These are phyloP conservation scores for Dicranocentrus wangi DNA, from an alignment of 2,888 invertebrate genomes.

Conservation along the genomic window DNA sequence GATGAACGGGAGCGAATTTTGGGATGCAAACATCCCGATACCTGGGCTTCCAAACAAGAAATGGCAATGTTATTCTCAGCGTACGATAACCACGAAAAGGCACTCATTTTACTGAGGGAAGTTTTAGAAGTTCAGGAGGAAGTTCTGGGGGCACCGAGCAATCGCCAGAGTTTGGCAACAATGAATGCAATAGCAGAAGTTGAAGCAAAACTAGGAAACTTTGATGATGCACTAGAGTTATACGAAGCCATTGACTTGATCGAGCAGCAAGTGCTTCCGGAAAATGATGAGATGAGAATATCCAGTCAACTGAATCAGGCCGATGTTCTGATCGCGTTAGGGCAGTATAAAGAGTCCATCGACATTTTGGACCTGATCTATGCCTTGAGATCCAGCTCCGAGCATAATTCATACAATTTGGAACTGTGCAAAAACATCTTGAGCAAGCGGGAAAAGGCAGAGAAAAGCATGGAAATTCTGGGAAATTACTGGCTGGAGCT, in stretches of 20 bases:
- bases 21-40: conserved; percentile 42
- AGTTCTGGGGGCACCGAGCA: conserved; percentile 44
- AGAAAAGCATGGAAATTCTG: conserved; percentile 46
- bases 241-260: conserved; percentile 50
- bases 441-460: conserved; percentile 26
- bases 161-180: conserved; percentile 35
- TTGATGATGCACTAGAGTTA: conserved; percentile 46
- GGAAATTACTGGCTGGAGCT: conserved; percentile 48
- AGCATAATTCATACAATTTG: neutral
- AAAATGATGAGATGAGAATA: conserved; percentile 40
- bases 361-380: conserved; percentile 39
- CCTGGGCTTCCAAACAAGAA: conserved; percentile 37
- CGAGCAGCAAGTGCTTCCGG: conserved; percentile 37
- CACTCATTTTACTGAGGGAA: conserved; percentile 13
- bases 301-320: conserved; percentile 46
- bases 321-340: conserved; percentile 37
- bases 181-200: conserved; percentile 52
- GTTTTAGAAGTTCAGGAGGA: conserved; percentile 41
- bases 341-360: conserved; percentile 44
- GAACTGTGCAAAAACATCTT: conserved; percentile 4
- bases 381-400: conserved; percentile 14
- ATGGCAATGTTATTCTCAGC: conserved; percentile 31
- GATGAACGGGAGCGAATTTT: conserved; percentile 31
- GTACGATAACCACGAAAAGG: conserved; percentile 49
- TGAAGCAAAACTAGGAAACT: conserved; percentile 41